phyloP scores from a whole-genome alignment of 2,113 vertebrate species.

The Equus przewalskii region DNA sequence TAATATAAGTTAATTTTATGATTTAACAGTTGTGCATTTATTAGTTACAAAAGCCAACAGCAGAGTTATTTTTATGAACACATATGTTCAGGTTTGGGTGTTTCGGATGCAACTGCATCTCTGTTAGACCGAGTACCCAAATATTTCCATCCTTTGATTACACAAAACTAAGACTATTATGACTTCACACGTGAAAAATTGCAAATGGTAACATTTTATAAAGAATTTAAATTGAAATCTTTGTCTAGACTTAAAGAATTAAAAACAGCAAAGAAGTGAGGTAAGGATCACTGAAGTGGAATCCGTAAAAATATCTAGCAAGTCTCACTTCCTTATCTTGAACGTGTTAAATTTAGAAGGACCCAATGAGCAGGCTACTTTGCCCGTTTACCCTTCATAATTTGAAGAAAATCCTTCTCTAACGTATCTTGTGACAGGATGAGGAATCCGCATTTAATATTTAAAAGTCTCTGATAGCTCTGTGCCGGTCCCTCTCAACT shows the following conservation, averaged over 20 bases:
- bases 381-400: not conserved
- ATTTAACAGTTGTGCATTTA: not conserved
- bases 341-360: not conserved
- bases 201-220: not conserved
- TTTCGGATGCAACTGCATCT: not conserved
- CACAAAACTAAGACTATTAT: rapidly evolving
- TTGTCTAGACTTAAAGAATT: not conserved
- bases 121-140: not conserved
- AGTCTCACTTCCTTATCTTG: not conserved
- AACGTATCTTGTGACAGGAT: not conserved
- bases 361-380: not conserved
- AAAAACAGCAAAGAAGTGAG: not conserved
- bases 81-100: not conserved
- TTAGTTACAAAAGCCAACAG: not conserved
- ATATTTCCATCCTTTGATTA: not conserved
- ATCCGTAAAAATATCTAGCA: not conserved
- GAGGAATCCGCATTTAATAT: not conserved
- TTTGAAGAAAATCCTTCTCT: not conserved
- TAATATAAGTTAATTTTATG: not conserved
- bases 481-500: not conserved
- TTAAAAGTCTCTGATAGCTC: not conserved
- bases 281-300: not conserved
- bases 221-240: not conserved
- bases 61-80: not conserved
- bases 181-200: not conserved